A percentile compares a stretch with the other conserved stretches of the same genome.
Evolutionary conservation across 1,140 invertebrate genomes (phyloP).

Genomic region (Ceratoteleas bidentatus): DNA sequence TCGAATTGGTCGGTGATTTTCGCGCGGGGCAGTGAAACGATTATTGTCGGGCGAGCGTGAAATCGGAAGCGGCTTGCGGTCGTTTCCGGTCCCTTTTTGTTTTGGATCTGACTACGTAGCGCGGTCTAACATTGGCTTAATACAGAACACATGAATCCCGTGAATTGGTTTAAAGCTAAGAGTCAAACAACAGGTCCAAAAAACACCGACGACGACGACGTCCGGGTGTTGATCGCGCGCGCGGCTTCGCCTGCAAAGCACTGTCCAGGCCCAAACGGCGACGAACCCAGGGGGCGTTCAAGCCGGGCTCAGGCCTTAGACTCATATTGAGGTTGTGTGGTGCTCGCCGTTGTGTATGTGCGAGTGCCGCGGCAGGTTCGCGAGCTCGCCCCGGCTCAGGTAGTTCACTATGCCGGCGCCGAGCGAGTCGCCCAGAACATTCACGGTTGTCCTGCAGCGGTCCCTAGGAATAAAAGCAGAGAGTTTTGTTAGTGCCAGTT

Average conservation of each 20-base stretch:
- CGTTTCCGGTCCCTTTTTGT: background rate
- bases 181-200: slow-evolving; percentile 53
- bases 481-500: no score
- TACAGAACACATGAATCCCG: slow-evolving; percentile 54
- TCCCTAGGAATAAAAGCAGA: slow-evolving; percentile 87
- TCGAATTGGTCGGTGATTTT: slow-evolving; percentile 27
- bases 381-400: slow-evolving; percentile 87
- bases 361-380: slow-evolving; percentile 68
- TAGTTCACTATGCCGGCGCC: slow-evolving; percentile 93
- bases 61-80: slow-evolving; percentile 26
- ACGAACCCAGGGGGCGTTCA: no score
- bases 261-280: slow-evolving; percentile 20
- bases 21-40: slow-evolving; percentile 58
- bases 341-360: slow-evolving; percentile 72
- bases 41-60: slow-evolving; percentile 50
- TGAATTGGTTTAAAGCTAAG: slow-evolving; percentile 55
- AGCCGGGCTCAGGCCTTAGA: slow-evolving; percentile 12
- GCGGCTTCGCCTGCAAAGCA: slow-evolving; percentile 58
- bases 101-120: slow-evolving; percentile 36
- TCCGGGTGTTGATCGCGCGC: slow-evolving; percentile 18
- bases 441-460: slow-evolving; percentile 92
- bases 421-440: slow-evolving; percentile 93
- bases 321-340: slow-evolving; percentile 79
- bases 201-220: slow-evolving; percentile 38
- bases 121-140: slow-evolving; percentile 33